Percentiles rank a stretch among this genome's conserved stretches.
Conservation (phyloP, 2,797 vertebrate genomes). For the Pterois miles region DNA sequence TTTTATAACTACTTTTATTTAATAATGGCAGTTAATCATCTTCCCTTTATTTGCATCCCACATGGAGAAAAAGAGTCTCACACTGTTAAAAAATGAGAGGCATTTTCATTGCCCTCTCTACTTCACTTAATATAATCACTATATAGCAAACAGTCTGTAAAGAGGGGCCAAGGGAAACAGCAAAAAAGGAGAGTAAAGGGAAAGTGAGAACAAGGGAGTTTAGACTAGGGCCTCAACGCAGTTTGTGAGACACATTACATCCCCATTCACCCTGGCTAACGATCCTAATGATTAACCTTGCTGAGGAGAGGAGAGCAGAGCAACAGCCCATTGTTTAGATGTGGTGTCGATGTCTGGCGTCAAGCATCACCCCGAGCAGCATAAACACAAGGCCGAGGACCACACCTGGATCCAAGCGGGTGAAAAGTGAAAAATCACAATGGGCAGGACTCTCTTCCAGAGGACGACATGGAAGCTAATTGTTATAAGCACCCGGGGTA, state of each 20-base stretch:
- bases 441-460: slow-evolving; percentile 53
- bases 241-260: slow-evolving; percentile 54
- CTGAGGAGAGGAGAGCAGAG: slow-evolving; percentile 64
- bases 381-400: slow-evolving; percentile 78
- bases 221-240: slow-evolving; percentile 45
- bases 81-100: neutral
- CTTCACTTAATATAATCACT: slow-evolving; percentile 20
- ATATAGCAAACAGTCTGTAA: neutral
- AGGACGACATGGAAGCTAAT: slow-evolving; percentile 73
- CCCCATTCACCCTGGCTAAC: slow-evolving; percentile 55
- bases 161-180: slow-evolving; percentile 41
- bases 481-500: slow-evolving; percentile 74
- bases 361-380: slow-evolving; percentile 80
- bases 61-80: neutral
- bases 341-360: slow-evolving; percentile 82
- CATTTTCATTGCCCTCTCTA: slow-evolving; percentile 29
- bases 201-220: slow-evolving; percentile 33
- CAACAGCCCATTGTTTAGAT: slow-evolving; percentile 78
- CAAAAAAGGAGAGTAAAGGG: slow-evolving; percentile 22
- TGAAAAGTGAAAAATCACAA: slow-evolving; percentile 73
- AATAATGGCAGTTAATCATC: neutral
- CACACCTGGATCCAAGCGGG: slow-evolving; percentile 77
- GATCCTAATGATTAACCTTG: slow-evolving; percentile 77
- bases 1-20: neutral
- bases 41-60: neutral